Conservation (phyloP, 2,888 invertebrate genomes). For the Apomyelois bistriatella region DNA sequence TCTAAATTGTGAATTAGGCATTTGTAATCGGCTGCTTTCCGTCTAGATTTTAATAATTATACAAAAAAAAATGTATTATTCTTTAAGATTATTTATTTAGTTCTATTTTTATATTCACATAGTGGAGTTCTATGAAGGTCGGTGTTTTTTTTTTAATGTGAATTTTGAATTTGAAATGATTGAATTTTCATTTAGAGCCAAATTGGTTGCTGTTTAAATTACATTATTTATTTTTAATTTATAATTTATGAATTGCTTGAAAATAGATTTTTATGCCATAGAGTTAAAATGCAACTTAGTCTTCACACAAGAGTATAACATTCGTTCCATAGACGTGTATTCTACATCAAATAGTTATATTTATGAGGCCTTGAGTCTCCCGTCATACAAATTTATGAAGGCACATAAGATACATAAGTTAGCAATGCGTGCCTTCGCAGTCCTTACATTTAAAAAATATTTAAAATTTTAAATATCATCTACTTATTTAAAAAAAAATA, state of each 20-base stretch:
- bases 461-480: too few relatives aligned
- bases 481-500: too few relatives aligned
- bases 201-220: too few relatives aligned
- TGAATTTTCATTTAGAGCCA: neutral
- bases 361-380: too few relatives aligned
- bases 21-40: slow-evolving; percentile 14
- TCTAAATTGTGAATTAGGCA: slow-evolving; percentile 1
- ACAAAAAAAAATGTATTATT: slow-evolving; percentile 14
- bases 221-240: too few relatives aligned
- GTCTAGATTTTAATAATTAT: slow-evolving; percentile 14
- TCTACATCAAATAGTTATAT: too few relatives aligned
- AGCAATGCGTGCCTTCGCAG: too few relatives aligned
- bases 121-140: slow-evolving; percentile 11
- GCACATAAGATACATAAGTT: too few relatives aligned
- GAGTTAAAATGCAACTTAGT: neutral
- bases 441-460: too few relatives aligned
- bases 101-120: slow-evolving; percentile 16
- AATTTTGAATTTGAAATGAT: slow-evolving; percentile 17
- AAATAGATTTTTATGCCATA: neutral
- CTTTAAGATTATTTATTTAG: slow-evolving; percentile 25
- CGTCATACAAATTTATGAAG: too few relatives aligned
- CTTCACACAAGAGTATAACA: too few relatives aligned
- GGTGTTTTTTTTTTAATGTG: slow-evolving; percentile 22
- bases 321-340: too few relatives aligned
- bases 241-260: neutral